Percentiles rank a stretch among this genome's conserved stretches.
phyloP scores from a whole-genome alignment of 2,888 invertebrate genomes.

The Folsomia candida region DNA sequence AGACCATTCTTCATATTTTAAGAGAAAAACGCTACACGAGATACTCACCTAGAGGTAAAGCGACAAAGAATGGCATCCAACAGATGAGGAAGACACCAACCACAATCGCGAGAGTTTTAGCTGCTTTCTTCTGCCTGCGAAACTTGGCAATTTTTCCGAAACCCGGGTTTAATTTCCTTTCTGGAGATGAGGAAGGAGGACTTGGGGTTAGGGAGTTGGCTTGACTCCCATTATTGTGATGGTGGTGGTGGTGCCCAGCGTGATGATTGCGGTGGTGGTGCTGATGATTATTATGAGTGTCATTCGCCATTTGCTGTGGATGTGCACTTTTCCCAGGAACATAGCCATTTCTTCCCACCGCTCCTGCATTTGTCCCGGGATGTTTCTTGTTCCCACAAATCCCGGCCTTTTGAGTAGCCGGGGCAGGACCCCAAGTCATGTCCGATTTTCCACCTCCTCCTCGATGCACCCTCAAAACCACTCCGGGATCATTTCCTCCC shows the following conservation, averaged over 20 bases:
- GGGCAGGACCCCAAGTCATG: neutral
- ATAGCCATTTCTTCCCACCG: neutral
- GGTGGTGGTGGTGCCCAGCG: conserved; percentile 10
- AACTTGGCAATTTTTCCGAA: conserved; percentile 58
- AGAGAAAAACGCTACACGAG: no score
- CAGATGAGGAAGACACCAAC: conserved; percentile 66
- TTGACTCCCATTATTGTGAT: conserved; percentile 33
- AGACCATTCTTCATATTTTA: no score
- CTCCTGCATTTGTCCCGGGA: neutral
- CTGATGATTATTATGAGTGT: conserved; percentile 13
- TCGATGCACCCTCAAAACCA: conserved; percentile 48
- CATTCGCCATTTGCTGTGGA: neutral
- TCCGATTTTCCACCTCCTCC: conserved; percentile 41
- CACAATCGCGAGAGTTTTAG: conserved; percentile 65
- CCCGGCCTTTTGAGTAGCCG: neutral
- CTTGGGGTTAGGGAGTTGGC: conserved; percentile 46
- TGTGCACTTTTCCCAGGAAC: no score
- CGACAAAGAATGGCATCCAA: conserved; percentile 69
- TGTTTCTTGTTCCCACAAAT: neutral
- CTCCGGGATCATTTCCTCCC: conserved; percentile 19
- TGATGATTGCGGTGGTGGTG: conserved; percentile 16
- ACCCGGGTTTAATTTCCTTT: conserved; percentile 45
- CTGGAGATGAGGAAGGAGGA: conserved; percentile 50
- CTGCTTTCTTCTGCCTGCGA: conserved; percentile 64
- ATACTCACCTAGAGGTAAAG: conserved; percentile 65